A percentile compares a stretch with the other conserved stretches of the same genome.
Conservation (phyloP, 2,797 vertebrate species). For the Euphonia xanthogaster region DNA sequence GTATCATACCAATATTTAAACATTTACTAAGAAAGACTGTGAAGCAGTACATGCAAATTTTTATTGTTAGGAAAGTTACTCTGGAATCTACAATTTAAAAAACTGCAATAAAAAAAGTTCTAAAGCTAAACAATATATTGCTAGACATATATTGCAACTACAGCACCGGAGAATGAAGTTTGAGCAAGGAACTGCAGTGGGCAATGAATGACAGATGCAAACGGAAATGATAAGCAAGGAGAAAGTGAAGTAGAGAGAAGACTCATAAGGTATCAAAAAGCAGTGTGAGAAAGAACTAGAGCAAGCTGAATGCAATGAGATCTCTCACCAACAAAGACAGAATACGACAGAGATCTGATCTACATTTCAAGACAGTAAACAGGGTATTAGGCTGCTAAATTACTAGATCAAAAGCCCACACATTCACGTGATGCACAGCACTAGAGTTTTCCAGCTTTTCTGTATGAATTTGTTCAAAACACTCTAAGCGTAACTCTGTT, state of each 20-base stretch:
- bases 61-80: background rate
- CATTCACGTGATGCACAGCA: background rate
- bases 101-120: background rate
- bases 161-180: background rate
- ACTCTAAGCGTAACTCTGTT: background rate
- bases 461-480: background rate
- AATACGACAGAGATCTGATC: background rate
- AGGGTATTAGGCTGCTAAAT: background rate
- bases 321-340: background rate
- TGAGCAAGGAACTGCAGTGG: background rate
- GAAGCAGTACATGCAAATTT: background rate
- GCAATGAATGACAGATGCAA: background rate
- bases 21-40: background rate
- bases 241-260: background rate
- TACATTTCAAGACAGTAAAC: background rate
- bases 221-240: background rate
- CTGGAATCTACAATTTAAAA: background rate
- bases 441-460: background rate
- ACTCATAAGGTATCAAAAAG: background rate
- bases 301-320: background rate
- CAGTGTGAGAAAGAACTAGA: background rate
- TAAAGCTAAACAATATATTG: background rate
- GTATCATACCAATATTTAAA: background rate
- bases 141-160: background rate
- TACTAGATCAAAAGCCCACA: background rate